Evolutionary conservation across 1,140 invertebrate genomes (phyloP), one percentile per base, ranked within the genome.

Genomic region (Pogonomyrmex californicus): DNA sequence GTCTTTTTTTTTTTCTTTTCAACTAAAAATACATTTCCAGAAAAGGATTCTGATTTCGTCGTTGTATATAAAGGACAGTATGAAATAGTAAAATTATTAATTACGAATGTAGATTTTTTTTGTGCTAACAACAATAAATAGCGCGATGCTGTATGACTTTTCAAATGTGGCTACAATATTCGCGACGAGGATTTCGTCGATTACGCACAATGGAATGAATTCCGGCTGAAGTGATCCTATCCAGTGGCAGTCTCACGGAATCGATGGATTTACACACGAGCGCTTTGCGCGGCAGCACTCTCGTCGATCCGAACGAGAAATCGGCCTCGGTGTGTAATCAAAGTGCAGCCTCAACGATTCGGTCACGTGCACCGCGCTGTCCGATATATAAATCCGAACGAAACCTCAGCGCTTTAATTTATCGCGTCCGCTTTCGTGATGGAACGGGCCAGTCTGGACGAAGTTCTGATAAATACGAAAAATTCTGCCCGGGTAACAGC

Each of bases 181-280:
- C 6, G 33, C 33, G 44, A 63, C 17, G 12, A 30, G 7, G 9
- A 47, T 71, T 71, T n/a, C 6, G 12, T 41, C 12, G 30, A 60
- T 73, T 58, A 33, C 63, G 14, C 23, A 83, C 68, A 83, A 75
- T 62, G 33, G n/a, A 83, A 83, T 62, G 14, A 60, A 62, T 83
- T 60, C 36, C 30, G 56, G 41, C 54, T 83, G 68, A 49, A 49
- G 33, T 75, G 33, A 38, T 60, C n/a, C 68, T 62, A 71, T 62
- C 23, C 79, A 62, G 54, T 10, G 23, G 23, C 78, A 70, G 17
- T 12, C 12, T 56, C 63, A 17, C 38, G 14, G 78, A 81, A 83
- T 62, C 41, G 68, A 83, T 62, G n/a, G 4, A 62, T 60, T 73
- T 62, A 75, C n/a, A 60, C 47, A 36, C 47, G 58, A 85, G 12